Evolutionary conservation across 2,113 vertebrate genomes (phyloP).

Genomic region (Chlorodrepanis virens): DNA sequence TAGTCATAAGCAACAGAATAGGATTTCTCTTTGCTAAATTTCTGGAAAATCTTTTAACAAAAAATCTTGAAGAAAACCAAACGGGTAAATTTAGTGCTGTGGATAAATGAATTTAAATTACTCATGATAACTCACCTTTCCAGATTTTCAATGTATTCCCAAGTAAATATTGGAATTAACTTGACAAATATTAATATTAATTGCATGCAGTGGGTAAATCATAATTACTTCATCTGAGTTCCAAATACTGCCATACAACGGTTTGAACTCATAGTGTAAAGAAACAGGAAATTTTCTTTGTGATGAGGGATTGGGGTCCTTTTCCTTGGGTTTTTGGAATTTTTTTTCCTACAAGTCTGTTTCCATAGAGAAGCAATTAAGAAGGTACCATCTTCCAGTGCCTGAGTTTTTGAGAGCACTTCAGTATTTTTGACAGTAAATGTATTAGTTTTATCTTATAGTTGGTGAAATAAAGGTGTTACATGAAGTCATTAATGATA

Average conservation of each 20-base stretch:
- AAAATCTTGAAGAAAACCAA: not conserved
- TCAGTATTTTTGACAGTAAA: not conserved
- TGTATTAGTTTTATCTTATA: not conserved
- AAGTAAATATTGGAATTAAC: not conserved
- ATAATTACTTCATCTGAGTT: not conserved
- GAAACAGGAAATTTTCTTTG: not conserved
- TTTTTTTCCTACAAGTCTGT: not conserved
- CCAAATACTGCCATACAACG: not conserved
- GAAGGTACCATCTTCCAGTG: not conserved
- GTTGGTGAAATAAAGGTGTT: not conserved
- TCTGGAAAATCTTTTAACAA: not conserved
- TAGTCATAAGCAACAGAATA: not conserved
- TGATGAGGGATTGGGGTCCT: not conserved
- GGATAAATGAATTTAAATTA: not conserved
- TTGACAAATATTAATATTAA: not conserved
- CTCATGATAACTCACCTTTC: not conserved
- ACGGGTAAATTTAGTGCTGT: not conserved
- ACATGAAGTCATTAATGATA: not conserved
- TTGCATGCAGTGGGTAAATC: not conserved
- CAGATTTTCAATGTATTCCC: not conserved
- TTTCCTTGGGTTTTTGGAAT: not conserved
- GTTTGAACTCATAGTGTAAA: not conserved
- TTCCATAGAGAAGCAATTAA: not conserved
- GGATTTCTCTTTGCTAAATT: not conserved
- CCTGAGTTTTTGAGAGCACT: not conserved